Evolutionary conservation across 2,888 invertebrate species (phyloP).

Genomic region (Cataglyphis rosenhaueri): DNA sequence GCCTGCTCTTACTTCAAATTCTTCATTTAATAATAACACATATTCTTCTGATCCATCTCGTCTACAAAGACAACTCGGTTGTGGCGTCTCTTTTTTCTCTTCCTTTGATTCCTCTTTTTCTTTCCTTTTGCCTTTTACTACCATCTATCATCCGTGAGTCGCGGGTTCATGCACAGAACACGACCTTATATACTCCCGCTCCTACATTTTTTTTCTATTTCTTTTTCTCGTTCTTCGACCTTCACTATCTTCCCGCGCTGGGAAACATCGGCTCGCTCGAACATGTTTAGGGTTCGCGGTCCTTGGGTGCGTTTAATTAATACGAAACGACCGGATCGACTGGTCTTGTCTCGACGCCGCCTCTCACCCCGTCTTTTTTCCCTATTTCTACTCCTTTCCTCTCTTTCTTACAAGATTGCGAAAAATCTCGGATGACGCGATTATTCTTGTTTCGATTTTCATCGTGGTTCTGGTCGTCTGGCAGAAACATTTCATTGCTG

Average conservation of each 20-base stretch:
- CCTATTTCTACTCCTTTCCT: constrained; percentile 29
- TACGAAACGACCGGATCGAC: constrained; percentile 73
- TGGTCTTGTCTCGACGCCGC: constrained; percentile 64
- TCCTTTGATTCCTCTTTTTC: constrained; percentile 33
- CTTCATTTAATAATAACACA: constrained; percentile 74
- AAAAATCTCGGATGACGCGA: constrained; percentile 12
- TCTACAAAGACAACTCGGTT: constrained; percentile 27
- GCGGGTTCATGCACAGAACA: constrained; percentile 69
- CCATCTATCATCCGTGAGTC: constrained; percentile 76
- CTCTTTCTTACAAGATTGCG: constrained; percentile 26
- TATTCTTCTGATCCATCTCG: constrained; percentile 27
- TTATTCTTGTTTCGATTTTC: constrained; percentile 32
- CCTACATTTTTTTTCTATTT: constrained; percentile 32
- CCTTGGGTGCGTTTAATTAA: constrained; percentile 69
- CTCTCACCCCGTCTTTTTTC: constrained; percentile 48
- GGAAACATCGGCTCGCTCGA: constrained; percentile 70
- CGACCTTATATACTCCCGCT: constrained; percentile 68
- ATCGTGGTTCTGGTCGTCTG: constrained; percentile 13
- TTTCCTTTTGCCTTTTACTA: constrained; percentile 50
- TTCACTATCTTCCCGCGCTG: constrained; percentile 72
- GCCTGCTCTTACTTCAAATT: constrained; percentile 74
- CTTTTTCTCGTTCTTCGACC: constrained; percentile 59
- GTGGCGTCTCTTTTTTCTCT: constrained; percentile 18
- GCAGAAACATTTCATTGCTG: constrained; percentile 4
- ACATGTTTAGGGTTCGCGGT: constrained; percentile 68